A percentile compares a stretch with the other conserved stretches of the same genome.
Conservation (phyloP, 2,888 invertebrate species). For the Sipunculus nudus region DNA sequence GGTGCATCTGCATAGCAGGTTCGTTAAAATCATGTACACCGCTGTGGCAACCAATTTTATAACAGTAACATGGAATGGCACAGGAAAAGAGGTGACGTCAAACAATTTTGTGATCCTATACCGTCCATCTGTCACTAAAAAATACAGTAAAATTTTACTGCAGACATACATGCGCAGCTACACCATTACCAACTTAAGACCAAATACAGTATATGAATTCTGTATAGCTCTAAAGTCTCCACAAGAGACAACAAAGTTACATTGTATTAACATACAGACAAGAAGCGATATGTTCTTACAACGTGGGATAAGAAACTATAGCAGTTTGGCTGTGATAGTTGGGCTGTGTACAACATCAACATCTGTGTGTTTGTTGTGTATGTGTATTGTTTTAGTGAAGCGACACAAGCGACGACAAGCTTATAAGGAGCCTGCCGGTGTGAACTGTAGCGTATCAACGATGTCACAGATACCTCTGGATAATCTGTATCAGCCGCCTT, state of each 20-base stretch:
- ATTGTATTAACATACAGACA: neutral
- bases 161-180: neutral
- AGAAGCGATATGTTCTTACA: neutral
- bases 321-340: neutral
- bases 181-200: neutral
- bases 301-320: neutral
- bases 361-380: neutral
- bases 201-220: neutral
- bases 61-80: neutral
- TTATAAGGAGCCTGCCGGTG: neutral
- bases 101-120: neutral
- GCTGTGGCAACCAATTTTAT: neutral
- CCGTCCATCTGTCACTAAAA: neutral
- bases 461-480: neutral
- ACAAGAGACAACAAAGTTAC: neutral
- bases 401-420: neutral
- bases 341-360: neutral
- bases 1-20: too few relatives aligned
- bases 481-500: neutral
- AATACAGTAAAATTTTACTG: neutral
- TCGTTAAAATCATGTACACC: too few relatives aligned
- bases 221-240: neutral
- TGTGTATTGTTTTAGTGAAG: neutral
- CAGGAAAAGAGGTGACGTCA: neutral
- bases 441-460: neutral